Conservation (phyloP, 2,113 vertebrate species). For the Danio rerio region GRCz12tu NC_133183.1:17778501-17779000, state of each 20-base stretch:
- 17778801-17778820: slow-evolving; percentile 8
- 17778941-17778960: background rate
- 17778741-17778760: slow-evolving; percentile 51
- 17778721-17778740: slow-evolving; percentile 55
- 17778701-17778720: slow-evolving; percentile 67
- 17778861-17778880: background rate
- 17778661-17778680: slow-evolving; percentile 56
- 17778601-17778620: slow-evolving; percentile 63
- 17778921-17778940: background rate
- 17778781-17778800: slow-evolving; percentile 26
- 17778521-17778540: slow-evolving; percentile 25
- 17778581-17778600: slow-evolving; percentile 62
- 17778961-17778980: slow-evolving; percentile 25
- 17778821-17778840: slow-evolving; percentile 15
- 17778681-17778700: slow-evolving; percentile 46
- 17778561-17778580: slow-evolving; percentile 40
- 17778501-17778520: slow-evolving; percentile 25
- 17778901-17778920: background rate
- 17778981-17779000: slow-evolving; percentile 47
- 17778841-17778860: slow-evolving; percentile 40
- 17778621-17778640: slow-evolving; percentile 58
- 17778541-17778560: slow-evolving; percentile 44
- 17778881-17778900: background rate
- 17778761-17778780: slow-evolving; percentile 48
- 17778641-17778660: slow-evolving; percentile 42